phyloP scores from a whole-genome alignment of 2,113 vertebrate species.

The Vimba vimba region DNA sequence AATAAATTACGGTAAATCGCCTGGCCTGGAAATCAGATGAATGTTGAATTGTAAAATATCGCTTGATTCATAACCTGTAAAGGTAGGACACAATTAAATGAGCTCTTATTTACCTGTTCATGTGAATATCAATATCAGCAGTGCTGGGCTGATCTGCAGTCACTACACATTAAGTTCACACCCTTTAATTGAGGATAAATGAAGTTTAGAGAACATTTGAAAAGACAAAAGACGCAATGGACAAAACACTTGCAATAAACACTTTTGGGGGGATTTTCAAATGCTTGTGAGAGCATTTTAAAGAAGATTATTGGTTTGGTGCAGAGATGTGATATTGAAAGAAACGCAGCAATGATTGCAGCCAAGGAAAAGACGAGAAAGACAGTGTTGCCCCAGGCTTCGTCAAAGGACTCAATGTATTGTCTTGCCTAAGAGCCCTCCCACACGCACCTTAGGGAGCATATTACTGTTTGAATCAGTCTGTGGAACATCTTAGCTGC shows the following conservation, averaged over 20 bases:
- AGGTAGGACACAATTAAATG: constrained; percentile 66
- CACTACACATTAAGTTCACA: not conserved
- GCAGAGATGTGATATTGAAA: not conserved
- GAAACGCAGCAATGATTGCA: not conserved
- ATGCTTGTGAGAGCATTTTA: not conserved
- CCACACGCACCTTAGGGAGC: not conserved
- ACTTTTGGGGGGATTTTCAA: not conserved
- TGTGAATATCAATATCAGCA: not conserved
- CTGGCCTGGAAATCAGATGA: constrained; percentile 40
- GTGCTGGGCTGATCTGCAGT: not conserved
- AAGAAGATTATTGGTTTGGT: not conserved
- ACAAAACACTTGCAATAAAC: not conserved
- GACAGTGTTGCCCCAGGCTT: constrained; percentile 10
- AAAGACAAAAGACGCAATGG: not conserved
- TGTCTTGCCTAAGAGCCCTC: not conserved
- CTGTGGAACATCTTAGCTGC: constrained; percentile 13
- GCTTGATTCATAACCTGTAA: constrained; percentile 62
- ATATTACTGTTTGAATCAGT: constrained; percentile 29
- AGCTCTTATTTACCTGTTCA: constrained; percentile 57
- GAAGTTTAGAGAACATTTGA: not conserved
- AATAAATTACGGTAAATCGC: constrained; percentile 52
- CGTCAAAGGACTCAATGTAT: not conserved
- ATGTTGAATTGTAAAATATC: constrained; percentile 50
- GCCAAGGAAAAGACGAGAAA: not conserved
- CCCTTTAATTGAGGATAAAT: not conserved